Evolutionary conservation across 1,140 invertebrate genomes (phyloP).

Genomic region (Drosophila sproati): DNA sequence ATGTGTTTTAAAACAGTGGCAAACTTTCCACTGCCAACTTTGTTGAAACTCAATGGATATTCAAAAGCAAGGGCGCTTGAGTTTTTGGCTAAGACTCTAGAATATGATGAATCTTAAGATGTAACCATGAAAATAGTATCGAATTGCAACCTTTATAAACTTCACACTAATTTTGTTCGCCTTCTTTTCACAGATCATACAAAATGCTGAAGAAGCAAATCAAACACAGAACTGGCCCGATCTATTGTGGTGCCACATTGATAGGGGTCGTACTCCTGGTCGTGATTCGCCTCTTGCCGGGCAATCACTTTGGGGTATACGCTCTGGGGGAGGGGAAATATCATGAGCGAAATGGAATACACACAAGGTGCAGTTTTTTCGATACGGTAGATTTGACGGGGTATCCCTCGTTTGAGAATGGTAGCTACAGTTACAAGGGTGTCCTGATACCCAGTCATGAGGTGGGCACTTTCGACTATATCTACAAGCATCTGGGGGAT

Average conservation of each 20-base stretch:
- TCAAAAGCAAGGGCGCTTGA: too few species aligned
- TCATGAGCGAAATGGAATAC: conserved; percentile 68
- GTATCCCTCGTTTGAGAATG: conserved; percentile 54
- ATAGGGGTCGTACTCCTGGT: conserved; percentile 53
- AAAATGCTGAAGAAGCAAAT: conserved; percentile 51
- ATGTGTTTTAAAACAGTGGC: too few species aligned
- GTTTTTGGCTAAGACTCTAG: too few species aligned
- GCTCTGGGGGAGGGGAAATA: conserved; percentile 45
- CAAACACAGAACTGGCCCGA: conserved; percentile 47
- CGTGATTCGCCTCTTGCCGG: conserved; percentile 59
- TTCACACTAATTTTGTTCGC: neutral
- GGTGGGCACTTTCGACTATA: conserved; percentile 69
- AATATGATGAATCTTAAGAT: too few species aligned
- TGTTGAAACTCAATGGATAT: too few species aligned
- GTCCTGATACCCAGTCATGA: conserved; percentile 66
- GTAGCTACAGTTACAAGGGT: conserved; percentile 70
- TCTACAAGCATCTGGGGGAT: conserved; percentile 63
- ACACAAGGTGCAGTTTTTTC: conserved; percentile 73
- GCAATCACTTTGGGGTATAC: conserved; percentile 54
- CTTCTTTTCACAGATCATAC: conserved; percentile 18
- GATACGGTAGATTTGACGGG: conserved; percentile 78
- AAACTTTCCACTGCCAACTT: too few species aligned
- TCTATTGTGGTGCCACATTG: conserved; percentile 63
- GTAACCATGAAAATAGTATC: neutral
- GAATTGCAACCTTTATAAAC: too few species aligned